These are phyloP conservation scores for Chelmon rostratus DNA, from an alignment of 2,797 vertebrate genomes.

Conservation along the genomic window DNA sequence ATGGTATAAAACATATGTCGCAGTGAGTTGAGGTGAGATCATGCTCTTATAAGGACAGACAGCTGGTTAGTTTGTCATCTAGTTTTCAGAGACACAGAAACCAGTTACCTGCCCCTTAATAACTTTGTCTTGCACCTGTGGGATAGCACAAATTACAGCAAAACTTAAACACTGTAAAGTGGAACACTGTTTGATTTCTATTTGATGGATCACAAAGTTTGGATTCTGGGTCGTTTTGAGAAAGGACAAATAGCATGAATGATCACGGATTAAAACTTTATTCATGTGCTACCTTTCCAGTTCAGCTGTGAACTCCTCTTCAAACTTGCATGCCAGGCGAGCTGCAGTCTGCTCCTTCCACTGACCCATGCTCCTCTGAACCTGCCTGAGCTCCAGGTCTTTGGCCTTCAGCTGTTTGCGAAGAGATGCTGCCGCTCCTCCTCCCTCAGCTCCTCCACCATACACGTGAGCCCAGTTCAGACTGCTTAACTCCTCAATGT, in stretches of 20 bases:
- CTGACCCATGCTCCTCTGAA: slow-evolving; percentile 81
- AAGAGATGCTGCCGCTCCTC: slow-evolving; percentile 64
- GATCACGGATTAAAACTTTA: not conserved
- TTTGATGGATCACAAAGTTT: not conserved
- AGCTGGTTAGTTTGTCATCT: slow-evolving; percentile 62
- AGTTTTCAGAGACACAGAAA: slow-evolving; percentile 33
- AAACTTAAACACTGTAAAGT: slow-evolving; percentile 12
- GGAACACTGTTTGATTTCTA: not conserved
- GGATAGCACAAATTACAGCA: slow-evolving; percentile 52
- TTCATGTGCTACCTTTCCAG: slow-evolving; percentile 79
- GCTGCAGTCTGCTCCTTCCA: slow-evolving; percentile 83
- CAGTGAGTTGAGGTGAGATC: slow-evolving; percentile 43
- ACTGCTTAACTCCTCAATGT: slow-evolving; percentile 84
- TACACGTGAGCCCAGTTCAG: slow-evolving; percentile 69
- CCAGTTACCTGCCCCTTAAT: slow-evolving; percentile 82
- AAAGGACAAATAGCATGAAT: not conserved
- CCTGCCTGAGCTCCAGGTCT: slow-evolving; percentile 80
- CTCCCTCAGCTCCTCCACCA: slow-evolving; percentile 53
- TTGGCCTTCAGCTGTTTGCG: slow-evolving; percentile 82
- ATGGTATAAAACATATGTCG: not conserved
- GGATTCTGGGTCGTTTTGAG: not conserved
- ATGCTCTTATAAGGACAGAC: slow-evolving; percentile 43
- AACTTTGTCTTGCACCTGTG: slow-evolving; percentile 84
- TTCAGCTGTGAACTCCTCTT: slow-evolving; percentile 82
- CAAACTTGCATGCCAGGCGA: slow-evolving; percentile 80